A percentile compares a stretch with the other conserved stretches of the same genome.
These are phyloP conservation scores for Calonectris borealis DNA, from an alignment of 2,113 vertebrate genomes.

Conservation along the genomic window DNA sequence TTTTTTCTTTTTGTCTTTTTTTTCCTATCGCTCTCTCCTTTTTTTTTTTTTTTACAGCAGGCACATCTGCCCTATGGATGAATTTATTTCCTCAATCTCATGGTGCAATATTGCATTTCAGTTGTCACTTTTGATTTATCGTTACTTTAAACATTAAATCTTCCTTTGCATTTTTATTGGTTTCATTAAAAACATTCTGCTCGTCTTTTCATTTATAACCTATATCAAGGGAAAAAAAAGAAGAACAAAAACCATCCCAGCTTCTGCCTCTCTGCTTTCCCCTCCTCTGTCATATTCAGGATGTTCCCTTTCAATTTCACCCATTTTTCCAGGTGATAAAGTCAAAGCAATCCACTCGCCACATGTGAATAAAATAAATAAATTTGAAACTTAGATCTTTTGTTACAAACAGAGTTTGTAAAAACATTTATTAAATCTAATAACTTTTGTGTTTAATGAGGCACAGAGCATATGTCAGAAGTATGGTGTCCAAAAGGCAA, in stretches of 20 bases:
- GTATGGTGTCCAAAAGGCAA: slow-evolving; percentile 64
- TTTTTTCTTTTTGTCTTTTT: not conserved
- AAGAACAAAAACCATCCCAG: not conserved
- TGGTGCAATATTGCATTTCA: slow-evolving; percentile 79
- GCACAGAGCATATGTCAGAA: slow-evolving; percentile 72
- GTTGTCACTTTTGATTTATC: slow-evolving; percentile 82
- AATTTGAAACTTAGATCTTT: slow-evolving; percentile 24
- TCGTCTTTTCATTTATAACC: slow-evolving; percentile 72
- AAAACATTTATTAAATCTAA: slow-evolving; percentile 70
- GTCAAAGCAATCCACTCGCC: not conserved
- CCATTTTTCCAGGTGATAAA: not conserved
- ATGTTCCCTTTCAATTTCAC: not conserved
- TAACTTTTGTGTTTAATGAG: slow-evolving; percentile 74
- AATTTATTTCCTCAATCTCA: slow-evolving; percentile 82
- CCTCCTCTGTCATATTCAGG: not conserved
- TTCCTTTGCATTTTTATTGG: slow-evolving; percentile 83
- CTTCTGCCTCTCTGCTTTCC: not conserved
- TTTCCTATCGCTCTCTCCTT: not conserved
- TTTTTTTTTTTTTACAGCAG: slow-evolving; percentile 24
- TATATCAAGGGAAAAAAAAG: slow-evolving; percentile 35
- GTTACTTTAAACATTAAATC: slow-evolving; percentile 82
- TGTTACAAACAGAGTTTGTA: slow-evolving; percentile 58
- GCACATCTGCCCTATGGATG: slow-evolving; percentile 72
- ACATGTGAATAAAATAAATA: slow-evolving; percentile 22
- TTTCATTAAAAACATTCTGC: slow-evolving; percentile 81